Percentiles rank a stretch among this genome's conserved stretches.
Evolutionary conservation across 2,797 vertebrate genomes (phyloP).

Genomic region (Perodicticus potto): DNA sequence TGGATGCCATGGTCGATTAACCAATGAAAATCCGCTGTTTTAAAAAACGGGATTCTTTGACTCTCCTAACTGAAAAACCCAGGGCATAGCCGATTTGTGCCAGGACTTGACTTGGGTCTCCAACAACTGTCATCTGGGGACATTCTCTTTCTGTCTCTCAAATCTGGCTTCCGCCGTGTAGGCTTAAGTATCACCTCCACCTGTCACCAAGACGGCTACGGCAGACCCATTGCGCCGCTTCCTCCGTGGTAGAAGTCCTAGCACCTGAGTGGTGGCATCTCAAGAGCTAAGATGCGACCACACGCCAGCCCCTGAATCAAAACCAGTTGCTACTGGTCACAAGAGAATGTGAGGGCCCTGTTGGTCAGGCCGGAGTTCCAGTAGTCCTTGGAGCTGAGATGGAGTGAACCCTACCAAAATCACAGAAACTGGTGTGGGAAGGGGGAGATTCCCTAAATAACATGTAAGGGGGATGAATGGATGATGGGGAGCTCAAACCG

Average conservation of each 20-base stretch:
- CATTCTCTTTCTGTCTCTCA: not conserved
- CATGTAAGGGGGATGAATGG: not conserved
- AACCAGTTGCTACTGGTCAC: not conserved
- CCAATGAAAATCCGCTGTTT: not conserved
- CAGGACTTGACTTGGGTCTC: not conserved
- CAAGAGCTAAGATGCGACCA: not conserved
- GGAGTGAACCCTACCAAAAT: not conserved
- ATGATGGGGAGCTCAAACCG: not conserved
- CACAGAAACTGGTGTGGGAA: not conserved
- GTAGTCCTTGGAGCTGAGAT: not conserved
- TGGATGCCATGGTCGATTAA: not conserved
- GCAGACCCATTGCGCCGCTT: not conserved
- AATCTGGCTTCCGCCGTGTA: not conserved
- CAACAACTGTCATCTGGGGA: not conserved
- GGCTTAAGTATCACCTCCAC: not conserved
- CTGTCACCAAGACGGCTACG: not conserved
- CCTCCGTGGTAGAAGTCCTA: not conserved
- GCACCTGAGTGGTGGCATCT: not conserved
- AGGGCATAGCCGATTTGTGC: not conserved
- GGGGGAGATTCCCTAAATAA: not conserved
- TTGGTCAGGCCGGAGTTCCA: not conserved
- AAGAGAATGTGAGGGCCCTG: not conserved
- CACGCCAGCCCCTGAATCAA: not conserved
- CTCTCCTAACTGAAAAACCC: not conserved
- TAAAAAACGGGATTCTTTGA: conserved; percentile 6